Conservation (phyloP, 2,888 invertebrate genomes). For the Norana najaformis region DNA sequence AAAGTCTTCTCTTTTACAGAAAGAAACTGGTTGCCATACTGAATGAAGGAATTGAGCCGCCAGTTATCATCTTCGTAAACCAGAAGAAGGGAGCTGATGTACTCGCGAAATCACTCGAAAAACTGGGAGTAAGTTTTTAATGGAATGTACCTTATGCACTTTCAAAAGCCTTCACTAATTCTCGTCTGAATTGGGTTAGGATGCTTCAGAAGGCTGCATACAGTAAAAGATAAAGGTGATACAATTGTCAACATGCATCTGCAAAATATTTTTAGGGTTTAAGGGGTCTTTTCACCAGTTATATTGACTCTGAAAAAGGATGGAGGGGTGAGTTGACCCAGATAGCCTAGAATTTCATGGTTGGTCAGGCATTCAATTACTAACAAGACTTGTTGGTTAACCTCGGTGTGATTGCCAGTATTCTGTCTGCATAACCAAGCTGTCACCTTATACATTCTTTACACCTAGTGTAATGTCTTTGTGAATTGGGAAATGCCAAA, state of each 20-base stretch:
- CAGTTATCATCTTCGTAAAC: conserved; percentile 98
- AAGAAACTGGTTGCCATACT: conserved; percentile 93
- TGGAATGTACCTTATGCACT: neutral
- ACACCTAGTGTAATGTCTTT: too few species aligned
- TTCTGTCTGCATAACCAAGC: too few species aligned
- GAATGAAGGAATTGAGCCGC: conserved; percentile 83
- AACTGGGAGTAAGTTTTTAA: conserved; percentile 74
- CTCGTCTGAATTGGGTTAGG: neutral
- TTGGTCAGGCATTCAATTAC: too few species aligned
- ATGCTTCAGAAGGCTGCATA: neutral
- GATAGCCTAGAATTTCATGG: neutral
- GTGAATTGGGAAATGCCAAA: too few species aligned
- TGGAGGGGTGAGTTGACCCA: neutral
- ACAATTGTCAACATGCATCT: too few species aligned
- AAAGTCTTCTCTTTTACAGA: conserved; percentile 48
- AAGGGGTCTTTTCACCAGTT: neutral
- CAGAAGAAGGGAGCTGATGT: conserved; percentile 99
- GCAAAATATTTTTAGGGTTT: neutral
- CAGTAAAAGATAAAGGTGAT: neutral
- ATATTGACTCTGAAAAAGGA: neutral
- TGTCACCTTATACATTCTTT: too few species aligned
- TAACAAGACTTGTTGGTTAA: too few species aligned
- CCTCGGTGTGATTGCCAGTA: too few species aligned
- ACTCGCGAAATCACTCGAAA: conserved; percentile 92
- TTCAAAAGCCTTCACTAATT: neutral